Evolutionary conservation across 2,888 invertebrate genomes (phyloP), one percentile per base, ranked within the genome.

Genomic region (Calliphora vomitoria): DNA sequence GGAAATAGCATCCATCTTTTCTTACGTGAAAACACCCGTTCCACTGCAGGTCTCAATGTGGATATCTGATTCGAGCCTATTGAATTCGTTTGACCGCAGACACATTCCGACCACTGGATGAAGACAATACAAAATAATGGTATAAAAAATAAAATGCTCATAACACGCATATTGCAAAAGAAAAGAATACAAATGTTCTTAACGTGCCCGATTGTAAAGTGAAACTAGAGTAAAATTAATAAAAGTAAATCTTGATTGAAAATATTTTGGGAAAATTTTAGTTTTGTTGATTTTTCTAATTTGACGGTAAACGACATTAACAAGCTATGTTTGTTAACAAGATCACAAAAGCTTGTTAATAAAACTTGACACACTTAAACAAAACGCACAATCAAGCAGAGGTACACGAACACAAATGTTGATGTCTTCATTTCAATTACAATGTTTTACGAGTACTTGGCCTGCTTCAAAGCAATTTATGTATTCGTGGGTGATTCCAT

Each of bases 1-100:
- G 93, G 92, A 75, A 93, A 91, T 0, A 93, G 76, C 25, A 93
- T 88, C 88, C 92, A 93, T 4, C 93, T 90, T 66, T 91, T 92
- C 31, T 90, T 90, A 0, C 93, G 90, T n/a, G 90, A 91, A 75
- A 93, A 93, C 8, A 92, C 88, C 4, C 92, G 90, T 10, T 92
- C 91, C 44, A 91, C 79, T 0, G 89, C 84, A 72, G 91, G 89
- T 31, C 88, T 91, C 0, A 93, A 76, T 20, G 90, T 87, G 0
- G 91, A 89, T 53, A 55, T 66, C 15, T 38, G 10, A 31, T 35
- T 41, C 0, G 1, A 10, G 11, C 35, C 53, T 10, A 50, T n/a
- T 76, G 20, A 10, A 55, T 18, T 6, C 10, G 5, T 13, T 50
- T 44, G 38, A 11, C 15, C 50, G 5, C 35, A 50, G 1, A 4